Percentiles rank a stretch among this genome's conserved stretches.
Evolutionary conservation across 1,140 invertebrate species (phyloP).

Genomic region (Cryptotermes secundus): DNA sequence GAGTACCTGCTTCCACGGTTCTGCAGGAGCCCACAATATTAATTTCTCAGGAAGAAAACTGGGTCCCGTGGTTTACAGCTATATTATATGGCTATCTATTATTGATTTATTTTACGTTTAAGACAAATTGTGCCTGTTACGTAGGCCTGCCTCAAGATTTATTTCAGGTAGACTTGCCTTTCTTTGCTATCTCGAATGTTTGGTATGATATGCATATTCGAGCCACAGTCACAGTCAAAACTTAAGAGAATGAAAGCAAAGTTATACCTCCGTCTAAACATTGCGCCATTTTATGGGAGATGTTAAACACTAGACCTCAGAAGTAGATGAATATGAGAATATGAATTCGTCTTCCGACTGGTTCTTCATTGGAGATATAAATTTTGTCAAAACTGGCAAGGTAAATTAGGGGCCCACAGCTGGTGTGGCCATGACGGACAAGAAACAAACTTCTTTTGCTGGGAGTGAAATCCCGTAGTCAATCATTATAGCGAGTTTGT

Average conservation of each 20-base stretch:
- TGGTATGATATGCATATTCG: neutral
- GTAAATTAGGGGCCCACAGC: too few relatives aligned
- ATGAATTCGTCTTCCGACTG: too few relatives aligned
- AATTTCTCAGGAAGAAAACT: neutral
- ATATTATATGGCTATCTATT: neutral
- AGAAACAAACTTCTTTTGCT: too few relatives aligned
- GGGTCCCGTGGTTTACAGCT: neutral
- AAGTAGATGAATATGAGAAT: too few relatives aligned
- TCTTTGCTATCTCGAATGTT: neutral
- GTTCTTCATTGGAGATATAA: too few relatives aligned
- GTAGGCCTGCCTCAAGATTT: neutral
- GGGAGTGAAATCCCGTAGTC: too few relatives aligned
- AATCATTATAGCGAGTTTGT: too few relatives aligned
- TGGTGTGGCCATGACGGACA: too few relatives aligned
- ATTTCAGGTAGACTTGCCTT: neutral
- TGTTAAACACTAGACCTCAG: too few relatives aligned
- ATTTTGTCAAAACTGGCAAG: too few relatives aligned
- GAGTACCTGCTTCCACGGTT: neutral
- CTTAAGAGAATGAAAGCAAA: neutral
- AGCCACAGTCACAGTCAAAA: neutral
- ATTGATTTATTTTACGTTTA: slow-evolving; percentile 8
- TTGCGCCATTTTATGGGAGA: too few relatives aligned
- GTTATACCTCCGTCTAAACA: neutral
- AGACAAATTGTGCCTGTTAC: neutral
- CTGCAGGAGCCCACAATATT: neutral